A percentile compares a stretch with the other conserved stretches of the same genome.
phyloP scores from a whole-genome alignment of 2,888 invertebrate genomes.

The Brachypalpus laphriformis region DNA sequence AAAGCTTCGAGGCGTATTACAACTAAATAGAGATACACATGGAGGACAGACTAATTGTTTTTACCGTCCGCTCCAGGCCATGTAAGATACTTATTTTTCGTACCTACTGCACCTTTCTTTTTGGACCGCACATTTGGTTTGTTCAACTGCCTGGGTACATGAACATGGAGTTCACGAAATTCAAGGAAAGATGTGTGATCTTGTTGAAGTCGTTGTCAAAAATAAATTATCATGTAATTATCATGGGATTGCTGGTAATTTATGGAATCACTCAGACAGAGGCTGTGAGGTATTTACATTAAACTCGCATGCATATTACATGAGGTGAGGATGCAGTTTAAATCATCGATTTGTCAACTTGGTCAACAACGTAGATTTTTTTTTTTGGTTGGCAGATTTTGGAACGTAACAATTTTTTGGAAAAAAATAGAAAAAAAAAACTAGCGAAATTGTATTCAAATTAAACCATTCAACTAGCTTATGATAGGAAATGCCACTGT shows the following conservation, averaged over 20 bases:
- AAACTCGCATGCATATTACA: slow-evolving; percentile 31
- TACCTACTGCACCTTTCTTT: neutral
- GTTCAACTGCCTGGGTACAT: neutral
- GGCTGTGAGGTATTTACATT: slow-evolving; percentile 24
- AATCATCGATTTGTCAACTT: neutral
- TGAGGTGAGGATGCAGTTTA: slow-evolving; percentile 29
- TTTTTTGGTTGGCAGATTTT: too few species aligned
- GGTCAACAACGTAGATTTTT: neutral
- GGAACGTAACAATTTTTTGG: neutral
- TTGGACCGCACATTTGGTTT: neutral
- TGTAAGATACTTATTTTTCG: too few species aligned
- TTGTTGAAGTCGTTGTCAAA: slow-evolving; percentile 16
- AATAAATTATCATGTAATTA: slow-evolving; percentile 59
- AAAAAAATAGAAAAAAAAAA: too few species aligned
- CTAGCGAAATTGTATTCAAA: neutral
- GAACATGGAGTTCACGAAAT: neutral
- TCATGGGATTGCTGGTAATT: slow-evolving; percentile 46
- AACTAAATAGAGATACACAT: neutral
- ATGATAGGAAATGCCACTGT: neutral
- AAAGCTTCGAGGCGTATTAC: neutral
- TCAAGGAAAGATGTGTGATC: neutral
- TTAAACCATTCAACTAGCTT: neutral
- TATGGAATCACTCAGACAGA: slow-evolving; percentile 47
- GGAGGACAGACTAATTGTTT: neutral
- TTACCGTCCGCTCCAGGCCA: neutral